A percentile compares a stretch with the other conserved stretches of the same genome.
phyloP scores from a whole-genome alignment of 1,140 invertebrate genomes.

The Formica selysi region DNA sequence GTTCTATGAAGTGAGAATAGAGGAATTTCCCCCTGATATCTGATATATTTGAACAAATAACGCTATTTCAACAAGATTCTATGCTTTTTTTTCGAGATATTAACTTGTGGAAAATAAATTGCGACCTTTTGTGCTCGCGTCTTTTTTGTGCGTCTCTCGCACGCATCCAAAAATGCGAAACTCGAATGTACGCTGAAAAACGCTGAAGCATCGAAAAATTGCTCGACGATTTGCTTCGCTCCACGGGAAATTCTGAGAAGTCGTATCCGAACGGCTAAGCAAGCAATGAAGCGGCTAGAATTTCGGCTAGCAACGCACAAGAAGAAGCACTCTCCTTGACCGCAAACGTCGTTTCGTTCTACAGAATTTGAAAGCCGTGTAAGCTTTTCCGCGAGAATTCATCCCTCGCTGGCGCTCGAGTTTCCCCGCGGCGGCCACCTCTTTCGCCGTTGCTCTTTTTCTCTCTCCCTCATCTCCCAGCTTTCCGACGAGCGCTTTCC shows the following conservation, averaged over 20 bases:
- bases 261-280: not conserved
- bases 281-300: too few species aligned
- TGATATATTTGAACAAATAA: not conserved
- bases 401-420: conserved; percentile 58
- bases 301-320: conserved; percentile 22
- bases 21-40: not conserved
- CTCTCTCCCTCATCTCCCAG: not conserved
- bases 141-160: not conserved
- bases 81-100: not conserved
- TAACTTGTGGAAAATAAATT: not conserved
- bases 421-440: conserved; percentile 58
- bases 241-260: not conserved
- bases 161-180: not conserved
- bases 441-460: conserved; percentile 68
- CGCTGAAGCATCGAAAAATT: not conserved
- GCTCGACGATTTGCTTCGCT: not conserved
- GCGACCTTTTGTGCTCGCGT: too few species aligned
- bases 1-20: not conserved
- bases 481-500: conserved; percentile 68
- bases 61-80: not conserved
- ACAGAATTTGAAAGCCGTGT: conserved; percentile 68
- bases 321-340: conserved; percentile 55
- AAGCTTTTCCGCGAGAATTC: conserved; percentile 84
- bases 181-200: not conserved
- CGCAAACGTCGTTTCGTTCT: conserved; percentile 78